These are phyloP conservation scores for Ruditapes philippinarum DNA, from an alignment of 1,140 invertebrate species.

Conservation along the genomic window DNA sequence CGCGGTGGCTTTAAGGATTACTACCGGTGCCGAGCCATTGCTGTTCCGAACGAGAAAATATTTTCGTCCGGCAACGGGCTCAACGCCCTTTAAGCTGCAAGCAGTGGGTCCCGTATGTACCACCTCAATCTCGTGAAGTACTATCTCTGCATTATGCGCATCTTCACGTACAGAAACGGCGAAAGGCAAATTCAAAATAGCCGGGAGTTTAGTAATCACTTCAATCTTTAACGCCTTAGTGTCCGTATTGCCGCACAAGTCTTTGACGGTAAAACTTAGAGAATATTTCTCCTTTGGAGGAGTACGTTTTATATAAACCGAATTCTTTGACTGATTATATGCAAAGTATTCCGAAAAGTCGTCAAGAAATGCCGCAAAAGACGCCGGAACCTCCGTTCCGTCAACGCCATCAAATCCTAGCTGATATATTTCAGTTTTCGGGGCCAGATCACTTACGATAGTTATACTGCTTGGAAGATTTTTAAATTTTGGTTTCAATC, in stretches of 20 bases:
- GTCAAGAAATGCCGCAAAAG: neutral
- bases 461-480: conserved; percentile 16
- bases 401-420: neutral
- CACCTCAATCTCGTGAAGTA: conserved; percentile 14
- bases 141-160: conserved; percentile 22
- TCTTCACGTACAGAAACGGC: conserved; percentile 48
- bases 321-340: conserved; percentile 6
- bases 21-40: neutral
- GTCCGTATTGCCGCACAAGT: conserved; percentile 17
- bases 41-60: conserved; percentile 32
- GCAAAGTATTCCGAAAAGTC: conserved; percentile 26
- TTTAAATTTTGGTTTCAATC: conserved; percentile 7
- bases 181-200: conserved; percentile 27
- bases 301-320: conserved; percentile 16
- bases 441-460: neutral
- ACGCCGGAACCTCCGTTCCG: neutral
- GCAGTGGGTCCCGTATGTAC: conserved; percentile 9
- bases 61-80: neutral
- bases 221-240: conserved; percentile 28
- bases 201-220: conserved; percentile 16
- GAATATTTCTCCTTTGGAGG: conserved; percentile 39
- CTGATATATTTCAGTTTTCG: conserved; percentile 25
- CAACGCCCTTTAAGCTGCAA: conserved; percentile 24
- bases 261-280: conserved; percentile 17
- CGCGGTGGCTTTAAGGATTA: conserved; percentile 51